phyloP scores from a whole-genome alignment of 1,140 invertebrate genomes.

The Danaus melanippus region DNA sequence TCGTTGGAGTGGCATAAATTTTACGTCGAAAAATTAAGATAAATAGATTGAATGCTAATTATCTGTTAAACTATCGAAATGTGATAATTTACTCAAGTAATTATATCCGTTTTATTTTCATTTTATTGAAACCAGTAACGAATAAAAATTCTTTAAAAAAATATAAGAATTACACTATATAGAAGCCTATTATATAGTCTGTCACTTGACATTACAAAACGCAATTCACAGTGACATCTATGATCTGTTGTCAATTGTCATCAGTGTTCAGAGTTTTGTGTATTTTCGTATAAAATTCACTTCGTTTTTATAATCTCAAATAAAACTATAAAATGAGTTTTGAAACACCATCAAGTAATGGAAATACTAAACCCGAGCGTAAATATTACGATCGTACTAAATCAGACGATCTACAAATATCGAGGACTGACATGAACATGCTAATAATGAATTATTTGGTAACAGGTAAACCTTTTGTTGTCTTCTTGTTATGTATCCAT shows the following conservation, averaged over 20 bases:
- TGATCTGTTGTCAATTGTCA: too few species aligned
- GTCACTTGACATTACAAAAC: neutral
- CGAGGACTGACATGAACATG: conserved; percentile 94
- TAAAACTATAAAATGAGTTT: conserved; percentile 46
- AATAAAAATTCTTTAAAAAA: too few species aligned
- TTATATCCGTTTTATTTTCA: too few species aligned
- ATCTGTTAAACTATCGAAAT: too few species aligned
- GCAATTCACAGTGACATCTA: neutral
- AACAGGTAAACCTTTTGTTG: conserved; percentile 78
- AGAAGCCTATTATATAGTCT: neutral
- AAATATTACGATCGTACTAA: conserved; percentile 60
- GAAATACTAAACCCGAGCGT: conserved; percentile 51
- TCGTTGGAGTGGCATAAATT: too few species aligned
- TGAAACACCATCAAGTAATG: conserved; percentile 43
- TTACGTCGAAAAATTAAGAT: too few species aligned
- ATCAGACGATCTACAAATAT: conserved; percentile 84
- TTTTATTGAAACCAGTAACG: too few species aligned
- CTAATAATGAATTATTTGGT: conserved; percentile 99
- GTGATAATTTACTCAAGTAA: too few species aligned
- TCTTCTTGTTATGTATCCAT: conserved; percentile 2
- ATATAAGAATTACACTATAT: too few species aligned
- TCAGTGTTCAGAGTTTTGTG: conserved; percentile 1
- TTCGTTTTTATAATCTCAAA: conserved; percentile 2
- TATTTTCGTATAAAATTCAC: conserved; percentile 3
- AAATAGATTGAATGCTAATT: too few species aligned